Conservation (phyloP, 2,888 invertebrate species). For the Eledone cirrhosa region DNA sequence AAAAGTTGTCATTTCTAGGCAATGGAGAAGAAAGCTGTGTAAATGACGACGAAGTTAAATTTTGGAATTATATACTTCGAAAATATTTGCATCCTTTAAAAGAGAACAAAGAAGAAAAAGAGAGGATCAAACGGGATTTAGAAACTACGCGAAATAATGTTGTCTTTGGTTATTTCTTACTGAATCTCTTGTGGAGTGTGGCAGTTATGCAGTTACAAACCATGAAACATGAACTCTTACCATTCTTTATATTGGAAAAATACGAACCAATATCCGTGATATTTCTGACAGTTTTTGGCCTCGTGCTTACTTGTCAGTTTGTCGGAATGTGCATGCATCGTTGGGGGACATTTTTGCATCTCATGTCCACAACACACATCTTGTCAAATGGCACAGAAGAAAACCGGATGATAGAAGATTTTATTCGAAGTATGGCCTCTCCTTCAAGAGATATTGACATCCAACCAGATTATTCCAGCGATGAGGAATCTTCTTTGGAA, state of each 20-base stretch:
- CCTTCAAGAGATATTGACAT: not conserved
- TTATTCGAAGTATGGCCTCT: not conserved
- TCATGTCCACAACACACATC: conserved; percentile 84
- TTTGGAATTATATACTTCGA: conserved; percentile 93
- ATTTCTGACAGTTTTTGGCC: conserved; percentile 95
- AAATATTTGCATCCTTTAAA: conserved; percentile 94
- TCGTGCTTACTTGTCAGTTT: conserved; percentile 94
- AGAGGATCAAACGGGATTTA: conserved; percentile 43
- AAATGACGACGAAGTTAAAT: conserved; percentile 80
- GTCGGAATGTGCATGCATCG: conserved; percentile 98
- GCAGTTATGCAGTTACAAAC: conserved; percentile 97
- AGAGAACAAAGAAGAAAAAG: conserved; percentile 77
- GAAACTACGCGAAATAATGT: conserved; percentile 45
- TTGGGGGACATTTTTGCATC: conserved; percentile 95
- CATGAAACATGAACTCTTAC: conserved; percentile 71
- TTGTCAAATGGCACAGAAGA: not conserved
- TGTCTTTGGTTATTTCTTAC: conserved; percentile 75
- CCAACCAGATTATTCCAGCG: not conserved
- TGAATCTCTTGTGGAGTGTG: conserved; percentile 97
- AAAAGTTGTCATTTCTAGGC: conserved; percentile 69
- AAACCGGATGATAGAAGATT: not conserved
- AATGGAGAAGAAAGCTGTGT: conserved; percentile 89
- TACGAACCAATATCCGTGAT: conserved; percentile 77
- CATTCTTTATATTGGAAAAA: conserved; percentile 49
- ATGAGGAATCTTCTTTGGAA: not conserved